These are phyloP conservation scores for Calameuta idolon DNA, from an alignment of 2,888 invertebrate genomes.

Conservation along the genomic window DNA sequence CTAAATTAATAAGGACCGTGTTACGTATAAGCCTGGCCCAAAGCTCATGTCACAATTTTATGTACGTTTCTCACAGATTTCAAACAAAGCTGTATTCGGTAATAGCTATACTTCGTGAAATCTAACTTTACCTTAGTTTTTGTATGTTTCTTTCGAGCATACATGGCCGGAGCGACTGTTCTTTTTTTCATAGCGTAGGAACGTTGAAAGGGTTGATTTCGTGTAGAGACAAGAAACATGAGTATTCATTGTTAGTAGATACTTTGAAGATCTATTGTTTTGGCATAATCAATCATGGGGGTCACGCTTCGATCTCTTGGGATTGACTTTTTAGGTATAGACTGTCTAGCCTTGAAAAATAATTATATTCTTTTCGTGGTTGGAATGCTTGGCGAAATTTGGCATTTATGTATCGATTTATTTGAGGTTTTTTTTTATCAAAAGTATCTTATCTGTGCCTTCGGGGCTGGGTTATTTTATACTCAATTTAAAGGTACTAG, in stretches of 20 bases:
- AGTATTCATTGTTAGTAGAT: background rate
- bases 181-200: background rate
- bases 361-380: background rate
- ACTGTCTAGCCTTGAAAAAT: background rate
- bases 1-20: conserved; percentile 45
- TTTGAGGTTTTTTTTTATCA: background rate
- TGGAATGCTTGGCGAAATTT: background rate
- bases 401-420: background rate
- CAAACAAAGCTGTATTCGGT: background rate
- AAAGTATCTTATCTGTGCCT: background rate
- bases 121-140: background rate
- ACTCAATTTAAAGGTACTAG: background rate
- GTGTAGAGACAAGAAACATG: background rate
- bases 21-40: background rate
- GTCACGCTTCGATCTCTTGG: background rate
- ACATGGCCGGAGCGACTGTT: background rate
- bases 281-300: background rate
- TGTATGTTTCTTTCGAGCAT: background rate
- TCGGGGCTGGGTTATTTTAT: background rate
- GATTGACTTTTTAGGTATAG: background rate
- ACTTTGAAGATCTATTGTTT: background rate
- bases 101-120: background rate
- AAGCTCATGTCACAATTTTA: background rate
- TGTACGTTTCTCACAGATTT: background rate
- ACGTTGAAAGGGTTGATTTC: background rate